Base-by-base conservation (phyloP, 1,140 invertebrate genomes). In the Drosophila auraria region DNA sequence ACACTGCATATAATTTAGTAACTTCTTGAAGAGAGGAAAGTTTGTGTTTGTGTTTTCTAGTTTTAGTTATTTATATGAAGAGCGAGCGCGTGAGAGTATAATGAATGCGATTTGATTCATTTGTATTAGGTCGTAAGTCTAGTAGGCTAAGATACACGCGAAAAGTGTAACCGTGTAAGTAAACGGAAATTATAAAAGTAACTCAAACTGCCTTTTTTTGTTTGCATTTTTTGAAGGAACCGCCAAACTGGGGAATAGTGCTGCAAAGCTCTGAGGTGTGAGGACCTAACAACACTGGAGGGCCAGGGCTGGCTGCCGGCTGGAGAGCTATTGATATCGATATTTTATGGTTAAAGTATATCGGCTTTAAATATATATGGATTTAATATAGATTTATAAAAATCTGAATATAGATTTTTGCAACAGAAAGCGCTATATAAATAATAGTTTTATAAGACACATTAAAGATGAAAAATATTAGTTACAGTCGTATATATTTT, bases 1-100 rank as follows among this genome's bases (percentile, higher is more conserved):
- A 23, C 33, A 56, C 53, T 53, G 60, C 56, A 68, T 83, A 27
- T 69, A 68, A 54, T 70, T 83, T 65, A 83, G 69, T 57, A 56
- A 83, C 58, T 80, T 78, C 51, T 80, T 66, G 17, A 61, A 82
- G 50, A 71, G 71, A 73, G 66, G 27, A 75, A 80, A 68, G 63
- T 83, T 87, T 84, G 84, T 84, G 78, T 84, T 84, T 84, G 82
- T 87, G 83, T 90, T 91, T 90, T 77, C 27, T 90, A 90, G 86
- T 86, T 90, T 80, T 91, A 90, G 71, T 86, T 90, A 90, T 90
- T 90, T 89, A 89, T 84, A 71, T 84, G 75, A 84, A 73, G 51
- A 30, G 61, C 63, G 74, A 53, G 76, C 72, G 77, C 74, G 56
- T 76, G 72, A 83, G 51, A 70, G 58, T 63, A 47, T 87, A 45